Evolutionary conservation across 2,113 vertebrate genomes (phyloP).

Genomic region (Brachirus orientalis): DNA sequence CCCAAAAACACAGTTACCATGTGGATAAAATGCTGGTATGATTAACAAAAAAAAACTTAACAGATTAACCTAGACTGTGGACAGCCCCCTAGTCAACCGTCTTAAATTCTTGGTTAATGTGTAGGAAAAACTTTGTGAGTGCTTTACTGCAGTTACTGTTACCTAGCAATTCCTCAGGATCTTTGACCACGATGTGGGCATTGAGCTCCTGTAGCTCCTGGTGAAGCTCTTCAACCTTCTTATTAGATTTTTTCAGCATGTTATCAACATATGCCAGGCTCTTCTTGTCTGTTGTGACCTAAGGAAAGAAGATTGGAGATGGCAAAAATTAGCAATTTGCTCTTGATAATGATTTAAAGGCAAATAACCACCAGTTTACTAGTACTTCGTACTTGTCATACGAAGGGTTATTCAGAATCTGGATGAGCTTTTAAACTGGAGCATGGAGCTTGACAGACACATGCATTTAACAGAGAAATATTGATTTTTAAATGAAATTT

Average conservation of each 20-base stretch:
- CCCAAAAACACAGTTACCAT: too few species aligned
- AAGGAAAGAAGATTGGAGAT: conserved; percentile 35
- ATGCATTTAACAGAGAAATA: too few species aligned
- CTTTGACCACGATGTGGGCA: conserved; percentile 96
- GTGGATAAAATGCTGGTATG: too few species aligned
- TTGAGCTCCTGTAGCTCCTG: conserved; percentile 97
- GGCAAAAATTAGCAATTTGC: not conserved
- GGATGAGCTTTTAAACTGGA: too few species aligned
- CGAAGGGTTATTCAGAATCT: too few species aligned
- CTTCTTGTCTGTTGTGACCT: conserved; percentile 99
- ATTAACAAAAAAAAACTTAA: too few species aligned
- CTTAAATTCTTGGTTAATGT: conserved; percentile 15
- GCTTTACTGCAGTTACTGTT: conserved; percentile 67
- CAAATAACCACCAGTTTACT: too few species aligned
- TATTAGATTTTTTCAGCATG: conserved; percentile 98
- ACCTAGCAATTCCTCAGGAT: conserved; percentile 95
- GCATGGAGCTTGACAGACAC: too few species aligned
- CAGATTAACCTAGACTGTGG: too few species aligned
- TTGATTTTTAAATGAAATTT: too few species aligned
- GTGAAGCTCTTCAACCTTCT: conserved; percentile 97
- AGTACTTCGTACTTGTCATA: too few species aligned
- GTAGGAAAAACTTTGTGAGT: not conserved
- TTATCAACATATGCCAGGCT: conserved; percentile 98
- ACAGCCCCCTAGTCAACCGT: not conserved
- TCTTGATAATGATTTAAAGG: too few species aligned